Evolutionary conservation across 1,140 invertebrate species (phyloP).

Genomic region (Drosophila lacteicornis): DNA sequence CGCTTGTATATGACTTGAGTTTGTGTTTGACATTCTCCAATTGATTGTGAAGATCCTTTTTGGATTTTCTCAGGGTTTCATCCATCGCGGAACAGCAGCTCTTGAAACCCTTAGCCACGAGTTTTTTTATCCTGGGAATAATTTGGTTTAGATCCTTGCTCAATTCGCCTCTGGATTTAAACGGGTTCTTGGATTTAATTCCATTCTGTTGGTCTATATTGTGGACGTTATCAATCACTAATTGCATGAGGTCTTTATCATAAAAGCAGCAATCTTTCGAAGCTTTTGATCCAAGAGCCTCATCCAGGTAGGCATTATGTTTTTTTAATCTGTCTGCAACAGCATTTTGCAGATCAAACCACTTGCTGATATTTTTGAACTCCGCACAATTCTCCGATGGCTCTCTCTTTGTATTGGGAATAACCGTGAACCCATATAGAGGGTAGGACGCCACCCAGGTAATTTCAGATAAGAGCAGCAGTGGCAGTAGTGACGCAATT

Average conservation of each 20-base stretch:
- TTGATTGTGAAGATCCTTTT: conserved; percentile 20
- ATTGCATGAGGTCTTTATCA: conserved; percentile 27
- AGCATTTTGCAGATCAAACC: conserved; percentile 41
- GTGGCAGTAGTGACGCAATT: conserved; percentile 32
- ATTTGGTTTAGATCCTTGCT: conserved; percentile 42
- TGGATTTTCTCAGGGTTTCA: conserved; percentile 1
- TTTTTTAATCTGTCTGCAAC: neutral
- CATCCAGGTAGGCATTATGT: neutral
- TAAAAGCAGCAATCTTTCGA: conserved; percentile 32
- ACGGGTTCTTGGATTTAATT: too few species aligned
- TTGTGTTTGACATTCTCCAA: conserved; percentile 1
- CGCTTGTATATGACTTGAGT: neutral
- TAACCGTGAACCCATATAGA: neutral
- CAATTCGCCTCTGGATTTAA: conserved; percentile 25
- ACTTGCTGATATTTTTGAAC: conserved; percentile 24
- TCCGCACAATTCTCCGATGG: neutral
- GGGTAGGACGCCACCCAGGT: neutral
- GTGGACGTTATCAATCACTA: conserved; percentile 23
- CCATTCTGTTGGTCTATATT: neutral
- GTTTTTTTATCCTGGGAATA: conserved; percentile 15
- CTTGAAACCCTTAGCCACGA: conserved; percentile 1
- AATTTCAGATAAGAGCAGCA: conserved; percentile 36
- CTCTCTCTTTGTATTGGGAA: neutral
- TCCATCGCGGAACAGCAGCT: conserved; percentile 39
- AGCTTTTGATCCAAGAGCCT: neutral